Conservation (phyloP, 1,140 invertebrate species). For the Microplitis demolitor region DNA sequence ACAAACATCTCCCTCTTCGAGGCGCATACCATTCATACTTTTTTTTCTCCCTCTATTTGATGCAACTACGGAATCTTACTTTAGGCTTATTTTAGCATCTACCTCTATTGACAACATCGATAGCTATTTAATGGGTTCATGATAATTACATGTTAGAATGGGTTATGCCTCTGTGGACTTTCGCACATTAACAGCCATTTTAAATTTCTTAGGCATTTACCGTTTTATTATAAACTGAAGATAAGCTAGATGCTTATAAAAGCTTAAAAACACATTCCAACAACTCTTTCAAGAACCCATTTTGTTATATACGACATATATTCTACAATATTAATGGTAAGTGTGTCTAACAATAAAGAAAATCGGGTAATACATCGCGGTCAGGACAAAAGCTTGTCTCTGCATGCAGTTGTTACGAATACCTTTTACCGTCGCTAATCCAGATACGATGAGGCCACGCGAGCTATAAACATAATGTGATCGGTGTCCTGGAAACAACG, state of each 20-base stretch:
- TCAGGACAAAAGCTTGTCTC: conserved; percentile 42
- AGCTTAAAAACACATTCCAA: background rate
- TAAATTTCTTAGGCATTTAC: too few relatives aligned
- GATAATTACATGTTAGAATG: too few relatives aligned
- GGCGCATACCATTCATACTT: conserved; percentile 18
- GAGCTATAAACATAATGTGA: conserved; percentile 36
- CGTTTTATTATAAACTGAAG: too few relatives aligned
- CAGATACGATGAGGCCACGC: conserved; percentile 45
- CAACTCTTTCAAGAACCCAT: too few relatives aligned
- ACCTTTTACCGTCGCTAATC: conserved; percentile 52
- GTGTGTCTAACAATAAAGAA: conserved; percentile 41
- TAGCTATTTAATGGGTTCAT: conserved; percentile 25
- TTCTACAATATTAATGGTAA: background rate
- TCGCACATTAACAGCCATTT: too few relatives aligned
- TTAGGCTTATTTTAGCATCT: conserved; percentile 27
- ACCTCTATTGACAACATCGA: conserved; percentile 22
- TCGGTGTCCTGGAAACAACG: conserved; percentile 41
- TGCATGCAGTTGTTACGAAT: conserved; percentile 43
- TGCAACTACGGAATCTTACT: conserved; percentile 13
- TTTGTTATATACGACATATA: background rate
- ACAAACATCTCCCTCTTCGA: conserved; percentile 43
- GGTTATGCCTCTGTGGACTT: too few relatives aligned
- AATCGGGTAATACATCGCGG: conserved; percentile 46
- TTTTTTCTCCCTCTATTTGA: conserved; percentile 16
- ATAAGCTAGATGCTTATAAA: background rate